Evolutionary conservation across 1,140 invertebrate species (phyloP), one percentile per base, ranked within the genome.

Genomic region (Daktulosphaira vitifoliae): DNA sequence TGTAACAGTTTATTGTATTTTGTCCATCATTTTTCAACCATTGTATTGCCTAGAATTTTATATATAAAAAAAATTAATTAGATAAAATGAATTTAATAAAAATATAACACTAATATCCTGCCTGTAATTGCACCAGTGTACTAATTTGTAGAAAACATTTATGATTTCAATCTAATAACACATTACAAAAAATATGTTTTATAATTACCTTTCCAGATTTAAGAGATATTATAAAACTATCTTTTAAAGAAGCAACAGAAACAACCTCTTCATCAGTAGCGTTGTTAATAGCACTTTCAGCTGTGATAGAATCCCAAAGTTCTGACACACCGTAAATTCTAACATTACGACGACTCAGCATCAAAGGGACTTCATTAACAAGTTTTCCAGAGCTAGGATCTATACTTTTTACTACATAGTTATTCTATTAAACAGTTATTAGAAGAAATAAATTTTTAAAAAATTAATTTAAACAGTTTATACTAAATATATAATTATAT

Each of bases 201-300:
- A 6, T 46, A 59, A 38, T 48, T 48, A 62, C 56, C 46, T 46
- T 62, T 48, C 56, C 56, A 33, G 56, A 62, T 13, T 62, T 62
- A 2, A 62, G 39, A 26, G 56, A 62, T 62, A 62, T 62, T 6
- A 62, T 46, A 62, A 62, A 62, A 62, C 56, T 48, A 46, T 62
- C 56, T 46, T 62, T 62, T 62, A 62, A 46, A 9, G 39, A 20
- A 15, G 56, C 42, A 33, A 62, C 25, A 46, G 56, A 62, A 48
- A 25, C 9, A 15, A 62, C 56, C 46, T 62, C 56, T 62, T 62
- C 56, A 11, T 62, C 56, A 48, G 56, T 48, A 29, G 56, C 56
- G 46, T 15, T 62, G 9, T 62, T 62, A 48, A 62, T 62, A 33
- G 56, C 56, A 62, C 42, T 48, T 22, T 62, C 56, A 22, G 56